A percentile compares a stretch with the other conserved stretches of the same genome.
Evolutionary conservation across 1,140 invertebrate genomes (phyloP).

Genomic region (Papilio helenus): DNA sequence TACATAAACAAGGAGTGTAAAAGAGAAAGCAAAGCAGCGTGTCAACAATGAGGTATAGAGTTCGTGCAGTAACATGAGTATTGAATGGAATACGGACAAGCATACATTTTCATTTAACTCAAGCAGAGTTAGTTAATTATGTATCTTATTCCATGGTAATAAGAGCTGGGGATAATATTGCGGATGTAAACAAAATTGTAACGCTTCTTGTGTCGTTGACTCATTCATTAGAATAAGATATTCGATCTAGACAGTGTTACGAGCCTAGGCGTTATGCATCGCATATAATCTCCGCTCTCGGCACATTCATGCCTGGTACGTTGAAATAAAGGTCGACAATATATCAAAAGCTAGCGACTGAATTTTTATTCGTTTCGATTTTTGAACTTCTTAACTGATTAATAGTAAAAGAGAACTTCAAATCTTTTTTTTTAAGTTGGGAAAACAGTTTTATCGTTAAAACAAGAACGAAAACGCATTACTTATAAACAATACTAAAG

Average conservation of each 20-base stretch:
- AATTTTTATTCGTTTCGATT: background rate
- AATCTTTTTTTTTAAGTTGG: background rate
- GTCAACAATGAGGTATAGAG: slow-evolving; percentile 74
- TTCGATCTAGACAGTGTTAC: slow-evolving; percentile 51
- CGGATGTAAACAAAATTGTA: slow-evolving; percentile 41
- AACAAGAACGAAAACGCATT: too few species aligned
- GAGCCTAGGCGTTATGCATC: slow-evolving; percentile 47
- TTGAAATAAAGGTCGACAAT: background rate
- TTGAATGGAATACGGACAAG: slow-evolving; percentile 69
- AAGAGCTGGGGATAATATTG: slow-evolving; percentile 38
- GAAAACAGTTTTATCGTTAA: background rate
- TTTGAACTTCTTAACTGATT: background rate
- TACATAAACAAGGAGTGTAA: slow-evolving; percentile 41
- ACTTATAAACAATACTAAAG: too few species aligned
- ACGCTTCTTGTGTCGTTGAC: slow-evolving; percentile 67
- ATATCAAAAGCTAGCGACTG: background rate
- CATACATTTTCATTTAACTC: slow-evolving; percentile 33
- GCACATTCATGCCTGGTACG: background rate
- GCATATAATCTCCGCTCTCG: slow-evolving; percentile 38
- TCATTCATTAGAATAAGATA: slow-evolving; percentile 66
- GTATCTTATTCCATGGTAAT: slow-evolving; percentile 43
- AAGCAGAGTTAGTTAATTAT: slow-evolving; percentile 42
- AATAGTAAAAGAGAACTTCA: background rate
- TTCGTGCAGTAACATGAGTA: slow-evolving; percentile 75
- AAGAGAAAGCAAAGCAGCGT: slow-evolving; percentile 59